Conservation (phyloP, 2,113 vertebrate genomes). For the Noturus placidus region DNA sequence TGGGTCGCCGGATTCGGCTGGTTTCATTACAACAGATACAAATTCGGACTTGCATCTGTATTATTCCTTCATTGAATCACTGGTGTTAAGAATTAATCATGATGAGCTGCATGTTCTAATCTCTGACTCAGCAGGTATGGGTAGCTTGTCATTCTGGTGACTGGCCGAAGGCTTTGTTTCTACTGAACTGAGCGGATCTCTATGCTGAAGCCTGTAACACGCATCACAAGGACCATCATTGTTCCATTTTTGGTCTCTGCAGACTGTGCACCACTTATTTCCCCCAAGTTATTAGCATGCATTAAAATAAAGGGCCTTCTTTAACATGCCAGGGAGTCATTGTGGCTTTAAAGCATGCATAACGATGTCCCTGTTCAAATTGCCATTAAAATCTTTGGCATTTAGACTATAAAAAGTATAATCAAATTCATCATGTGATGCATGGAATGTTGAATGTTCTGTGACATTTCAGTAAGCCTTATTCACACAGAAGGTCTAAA, state of each 20-base stretch:
- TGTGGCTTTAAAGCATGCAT: conserved; percentile 18
- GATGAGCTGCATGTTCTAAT: neutral
- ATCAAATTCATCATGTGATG: neutral
- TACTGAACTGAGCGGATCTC: neutral
- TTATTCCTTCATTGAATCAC: neutral
- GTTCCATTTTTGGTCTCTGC: conserved; percentile 27
- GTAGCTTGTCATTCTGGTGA: conserved; percentile 24
- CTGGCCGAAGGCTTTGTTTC: neutral
- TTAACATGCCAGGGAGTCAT: conserved; percentile 16
- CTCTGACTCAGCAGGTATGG: conserved; percentile 33
- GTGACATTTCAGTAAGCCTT: neutral
- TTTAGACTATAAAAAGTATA: neutral
- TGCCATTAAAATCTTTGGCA: neutral
- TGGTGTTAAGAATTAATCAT: conserved; percentile 6
- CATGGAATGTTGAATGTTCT: conserved; percentile 1
- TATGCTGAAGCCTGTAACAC: neutral
- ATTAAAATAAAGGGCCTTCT: conserved; percentile 42
- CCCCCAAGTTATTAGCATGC: conserved; percentile 46
- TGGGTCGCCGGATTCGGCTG: neutral
- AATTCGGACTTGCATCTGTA: conserved; percentile 5
- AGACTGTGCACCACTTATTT: neutral
- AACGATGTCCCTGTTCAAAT: conserved; percentile 24
- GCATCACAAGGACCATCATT: conserved; percentile 37
- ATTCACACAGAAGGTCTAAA: neutral
- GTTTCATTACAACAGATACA: neutral